Conservation (phyloP, 2,113 vertebrate genomes). For the Delphinapterus leucas region DNA sequence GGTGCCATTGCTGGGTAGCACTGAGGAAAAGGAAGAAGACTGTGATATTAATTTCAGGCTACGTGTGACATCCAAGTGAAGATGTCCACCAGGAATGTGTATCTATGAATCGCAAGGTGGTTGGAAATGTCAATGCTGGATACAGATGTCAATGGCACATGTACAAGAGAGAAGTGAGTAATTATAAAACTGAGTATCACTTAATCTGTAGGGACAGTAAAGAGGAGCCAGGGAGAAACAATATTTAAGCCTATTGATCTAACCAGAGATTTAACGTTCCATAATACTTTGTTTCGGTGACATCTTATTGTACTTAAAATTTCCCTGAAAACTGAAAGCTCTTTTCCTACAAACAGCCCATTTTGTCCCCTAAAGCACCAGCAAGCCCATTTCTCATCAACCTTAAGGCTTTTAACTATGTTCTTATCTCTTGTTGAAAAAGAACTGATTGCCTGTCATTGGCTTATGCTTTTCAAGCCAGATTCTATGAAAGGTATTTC, state of each 20-base stretch:
- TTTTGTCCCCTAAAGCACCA: conserved; percentile 2
- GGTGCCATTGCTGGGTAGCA: neutral
- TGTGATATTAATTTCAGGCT: neutral
- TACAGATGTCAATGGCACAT: neutral
- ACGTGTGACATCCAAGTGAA: neutral
- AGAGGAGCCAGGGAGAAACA: neutral
- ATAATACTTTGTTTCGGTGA: neutral
- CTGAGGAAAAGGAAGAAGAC: neutral
- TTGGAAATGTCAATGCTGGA: neutral
- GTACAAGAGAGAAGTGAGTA: neutral
- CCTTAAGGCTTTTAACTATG: conserved; percentile 61
- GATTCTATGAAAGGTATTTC: conserved; percentile 62
- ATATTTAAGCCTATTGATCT: neutral
- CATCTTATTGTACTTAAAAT: conserved; percentile 18
- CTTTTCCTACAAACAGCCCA: neutral
- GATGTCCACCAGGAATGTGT: neutral
- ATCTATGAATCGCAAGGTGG: neutral
- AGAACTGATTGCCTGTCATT: conserved; percentile 64
- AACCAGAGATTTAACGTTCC: neutral
- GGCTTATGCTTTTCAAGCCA: conserved; percentile 62
- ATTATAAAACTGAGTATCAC: neutral
- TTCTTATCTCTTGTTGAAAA: conserved; percentile 63
- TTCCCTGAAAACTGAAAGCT: conserved; percentile 41
- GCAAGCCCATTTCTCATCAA: conserved; percentile 59
- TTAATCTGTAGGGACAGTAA: neutral